A percentile compares a stretch with the other conserved stretches of the same genome.
Conservation (phyloP, 2,888 invertebrate species). For the Petrolisthes manimaculis region DNA sequence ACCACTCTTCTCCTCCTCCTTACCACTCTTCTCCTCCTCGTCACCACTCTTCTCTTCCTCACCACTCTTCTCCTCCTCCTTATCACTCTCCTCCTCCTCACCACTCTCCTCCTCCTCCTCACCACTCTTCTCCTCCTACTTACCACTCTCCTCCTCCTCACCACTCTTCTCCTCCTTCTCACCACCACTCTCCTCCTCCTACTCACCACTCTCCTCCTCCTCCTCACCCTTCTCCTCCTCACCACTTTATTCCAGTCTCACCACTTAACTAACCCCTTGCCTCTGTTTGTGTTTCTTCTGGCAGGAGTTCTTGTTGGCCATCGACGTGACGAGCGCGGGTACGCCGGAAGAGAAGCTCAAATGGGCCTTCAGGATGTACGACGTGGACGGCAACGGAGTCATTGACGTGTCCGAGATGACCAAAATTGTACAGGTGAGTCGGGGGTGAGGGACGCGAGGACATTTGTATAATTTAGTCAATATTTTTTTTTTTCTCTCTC, state of each 20-base stretch:
- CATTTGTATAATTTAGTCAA: conserved; percentile 30
- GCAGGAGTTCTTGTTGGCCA: conserved; percentile 96
- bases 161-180: background rate
- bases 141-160: background rate
- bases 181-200: background rate
- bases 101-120: background rate
- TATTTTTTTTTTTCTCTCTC: background rate
- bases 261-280: background rate
- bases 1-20: background rate
- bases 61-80: background rate
- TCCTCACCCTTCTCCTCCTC: background rate
- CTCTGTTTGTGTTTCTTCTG: background rate
- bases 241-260: background rate
- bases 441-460: too few relatives aligned
- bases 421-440: conserved; percentile 94
- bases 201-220: conserved; percentile 8
- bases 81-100: background rate
- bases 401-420: conserved; percentile 99
- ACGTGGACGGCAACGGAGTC: conserved; percentile 97
- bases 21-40: background rate
- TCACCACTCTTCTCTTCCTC: background rate
- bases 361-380: conserved; percentile 99
- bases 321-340: conserved; percentile 97
- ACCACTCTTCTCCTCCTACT: background rate
- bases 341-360: conserved; percentile 98